Evolutionary conservation across 2,113 vertebrate species (phyloP), one percentile per base, ranked within the genome.

Genomic region (Pteropus alecto): DNA sequence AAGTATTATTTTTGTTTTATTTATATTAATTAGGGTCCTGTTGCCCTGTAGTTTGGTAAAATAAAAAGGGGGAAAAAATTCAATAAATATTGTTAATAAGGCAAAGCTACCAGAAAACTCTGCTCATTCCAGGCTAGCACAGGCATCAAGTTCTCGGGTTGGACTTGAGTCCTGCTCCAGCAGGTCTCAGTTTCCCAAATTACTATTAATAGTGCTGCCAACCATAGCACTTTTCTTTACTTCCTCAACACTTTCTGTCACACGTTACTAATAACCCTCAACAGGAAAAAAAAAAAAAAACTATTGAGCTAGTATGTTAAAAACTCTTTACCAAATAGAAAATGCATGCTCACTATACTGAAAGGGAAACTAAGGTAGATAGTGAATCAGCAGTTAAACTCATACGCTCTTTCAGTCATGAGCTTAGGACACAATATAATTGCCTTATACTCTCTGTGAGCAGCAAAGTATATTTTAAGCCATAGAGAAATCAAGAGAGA

Each of bases 181-280:
- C 30, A 76, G 35, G 14, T 82, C 88, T 93, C 79, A 41, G 35
- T 81, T 96, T 95, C 86, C 35, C 85, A 79, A 54, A 70, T 2
- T 7, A 12, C 95, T 97, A 94, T 97, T 96, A 94, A 97, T 95
- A 97, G 86, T 30, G 12, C 88, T 90, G 93, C 71, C 71, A 77
- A 46, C 38, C 77, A 43, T 0, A 35, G 77, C 86, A 16, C 76
- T 92, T 73, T 85, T 38, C 71, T 63, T 58, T 63, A 14, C 48
- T 92, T 14, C 2, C 33, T 95, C 76, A 78, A 82, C 78, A 79
- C 88, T 86, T 86, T 95, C 84, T 68, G 48, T 70, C 85, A 71
- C 5, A 16, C 38, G 58, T 90, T 67, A 38, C 54, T n/a, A 65
- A 74, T 54, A 67, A 19, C n/a, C 24, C 14, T 43, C 38, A 70